A percentile compares a stretch with the other conserved stretches of the same genome.
Evolutionary conservation across 2,888 invertebrate species (phyloP).

Genomic region (Troglohyphantes excavatus): DNA sequence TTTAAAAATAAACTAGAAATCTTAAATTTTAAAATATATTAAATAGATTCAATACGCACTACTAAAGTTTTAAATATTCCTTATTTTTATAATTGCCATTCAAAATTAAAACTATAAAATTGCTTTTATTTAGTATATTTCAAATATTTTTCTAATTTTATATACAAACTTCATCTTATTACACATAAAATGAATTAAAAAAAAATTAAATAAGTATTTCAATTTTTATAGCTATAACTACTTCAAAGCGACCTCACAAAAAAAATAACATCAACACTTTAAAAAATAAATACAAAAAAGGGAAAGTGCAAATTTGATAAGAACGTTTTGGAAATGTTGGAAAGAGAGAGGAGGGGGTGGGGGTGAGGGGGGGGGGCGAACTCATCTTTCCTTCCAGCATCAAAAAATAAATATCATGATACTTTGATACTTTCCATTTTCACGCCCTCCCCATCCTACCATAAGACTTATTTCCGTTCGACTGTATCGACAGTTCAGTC

Average conservation of each 20-base stretch:
- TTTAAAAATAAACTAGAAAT: too few relatives aligned
- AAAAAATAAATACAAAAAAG: neutral
- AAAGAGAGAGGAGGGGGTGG: too few relatives aligned
- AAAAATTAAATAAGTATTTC: neutral
- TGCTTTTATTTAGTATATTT: too few relatives aligned
- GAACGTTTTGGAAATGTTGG: too few relatives aligned
- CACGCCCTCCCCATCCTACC: neutral
- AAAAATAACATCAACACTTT: neutral
- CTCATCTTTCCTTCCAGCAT: neutral
- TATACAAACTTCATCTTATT: too few relatives aligned
- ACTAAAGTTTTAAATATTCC: too few relatives aligned
- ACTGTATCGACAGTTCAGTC: slow-evolving; percentile 37
- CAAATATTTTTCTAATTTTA: neutral
- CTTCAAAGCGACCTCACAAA: neutral
- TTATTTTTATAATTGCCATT: too few relatives aligned
- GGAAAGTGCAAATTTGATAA: neutral
- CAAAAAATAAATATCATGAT: slow-evolving; percentile 6
- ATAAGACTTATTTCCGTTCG: slow-evolving; percentile 3
- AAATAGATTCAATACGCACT: too few relatives aligned
- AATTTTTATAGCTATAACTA: neutral
- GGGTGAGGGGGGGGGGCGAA: too few relatives aligned
- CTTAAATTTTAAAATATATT: too few relatives aligned
- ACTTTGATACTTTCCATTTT: neutral
- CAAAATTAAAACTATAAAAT: too few relatives aligned
- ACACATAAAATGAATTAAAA: neutral